Conservation (phyloP, 2,113 vertebrate species). For the Synchiropus splendidus region DNA sequence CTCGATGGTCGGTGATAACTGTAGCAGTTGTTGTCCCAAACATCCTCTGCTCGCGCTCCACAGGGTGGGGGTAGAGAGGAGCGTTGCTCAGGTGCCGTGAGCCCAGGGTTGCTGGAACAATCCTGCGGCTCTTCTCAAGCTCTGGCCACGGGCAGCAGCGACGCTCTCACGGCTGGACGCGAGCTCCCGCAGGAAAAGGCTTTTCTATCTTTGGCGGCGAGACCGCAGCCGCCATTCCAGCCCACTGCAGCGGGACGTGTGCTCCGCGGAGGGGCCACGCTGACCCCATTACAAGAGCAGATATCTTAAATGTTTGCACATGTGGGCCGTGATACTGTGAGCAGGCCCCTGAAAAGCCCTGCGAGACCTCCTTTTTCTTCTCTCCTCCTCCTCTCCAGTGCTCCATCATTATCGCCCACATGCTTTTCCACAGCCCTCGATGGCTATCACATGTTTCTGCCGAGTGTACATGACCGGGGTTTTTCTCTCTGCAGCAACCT, state of each 20-base stretch:
- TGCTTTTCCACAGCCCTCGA: conserved; percentile 62
- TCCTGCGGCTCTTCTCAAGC: not conserved
- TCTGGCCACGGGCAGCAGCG: not conserved
- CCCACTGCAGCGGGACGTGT: conserved; percentile 36
- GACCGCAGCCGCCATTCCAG: conserved; percentile 18
- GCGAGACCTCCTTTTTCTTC: conserved; percentile 34
- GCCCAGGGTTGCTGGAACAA: no score
- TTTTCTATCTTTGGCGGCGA: conserved; percentile 17
- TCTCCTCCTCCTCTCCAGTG: conserved; percentile 14
- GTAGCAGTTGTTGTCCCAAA: no score
- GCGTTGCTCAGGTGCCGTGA: no score
- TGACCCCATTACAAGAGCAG: conserved; percentile 58
- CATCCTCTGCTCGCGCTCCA: no score
- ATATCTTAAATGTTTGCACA: conserved; percentile 69
- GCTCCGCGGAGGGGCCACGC: conserved; percentile 43
- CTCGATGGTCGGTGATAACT: no score
- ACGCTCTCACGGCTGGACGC: no score
- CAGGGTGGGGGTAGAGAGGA: no score
- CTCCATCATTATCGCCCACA: conserved; percentile 64
- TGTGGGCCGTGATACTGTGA: conserved; percentile 60
- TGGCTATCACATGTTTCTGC: conserved; percentile 60
- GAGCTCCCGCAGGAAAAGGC: no score
- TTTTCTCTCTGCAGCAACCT: conserved; percentile 1
- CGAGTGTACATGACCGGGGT: conserved; percentile 14
- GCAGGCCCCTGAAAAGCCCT: conserved; percentile 53